Evolutionary conservation across 2,113 vertebrate genomes (phyloP), one percentile per base, ranked within the genome.

Genomic region (Albula glossodonta): DNA sequence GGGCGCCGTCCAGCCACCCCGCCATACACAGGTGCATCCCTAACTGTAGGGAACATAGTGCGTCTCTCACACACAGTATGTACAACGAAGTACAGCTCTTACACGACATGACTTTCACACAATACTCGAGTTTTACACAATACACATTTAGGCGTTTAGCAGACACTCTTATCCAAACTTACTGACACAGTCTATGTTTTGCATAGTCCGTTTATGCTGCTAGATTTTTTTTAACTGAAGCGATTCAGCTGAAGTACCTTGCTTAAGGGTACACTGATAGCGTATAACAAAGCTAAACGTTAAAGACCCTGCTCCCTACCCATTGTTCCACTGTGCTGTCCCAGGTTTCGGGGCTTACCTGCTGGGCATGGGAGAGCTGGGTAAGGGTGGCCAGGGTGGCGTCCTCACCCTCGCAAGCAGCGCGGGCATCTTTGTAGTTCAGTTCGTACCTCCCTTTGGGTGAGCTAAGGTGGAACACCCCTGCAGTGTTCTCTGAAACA

Each of bases 401-500:
- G 0, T 93, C 97, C 86, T 99, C 97, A 0, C 92, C 94, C 0
- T 83, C 88, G 80, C 98, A 99, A 8, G 95, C 94, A 0, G 17
- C 83, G 83, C 91, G 88, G 0, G 98, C 98, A 87, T 96, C 93
- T 9, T 92, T 95, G 12, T 96, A 98, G 86, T 95, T 99, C 90
- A 98, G 94, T 89, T 91, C 90, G 0, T 99, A 98, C 77, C 94
- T 96, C 25, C 96, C 97, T 8, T 86, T 89, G 9, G 95, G 88
- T 80, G 97, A 96, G 86, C 97, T 96, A 87, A 98, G 93, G 78
- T 98, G 97, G 85, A 97, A 99, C 51, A 99, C 97, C 0, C 98
- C 98, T 0, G 95, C 97, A 1, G 93, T 96, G 89, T 96, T 97
- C 87, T 96, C 98, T 99, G 91, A 79, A 92, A 51, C 80, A 83